phyloP scores from a whole-genome alignment of 1,140 invertebrate genomes.

The Halotydeus destructor region DNA sequence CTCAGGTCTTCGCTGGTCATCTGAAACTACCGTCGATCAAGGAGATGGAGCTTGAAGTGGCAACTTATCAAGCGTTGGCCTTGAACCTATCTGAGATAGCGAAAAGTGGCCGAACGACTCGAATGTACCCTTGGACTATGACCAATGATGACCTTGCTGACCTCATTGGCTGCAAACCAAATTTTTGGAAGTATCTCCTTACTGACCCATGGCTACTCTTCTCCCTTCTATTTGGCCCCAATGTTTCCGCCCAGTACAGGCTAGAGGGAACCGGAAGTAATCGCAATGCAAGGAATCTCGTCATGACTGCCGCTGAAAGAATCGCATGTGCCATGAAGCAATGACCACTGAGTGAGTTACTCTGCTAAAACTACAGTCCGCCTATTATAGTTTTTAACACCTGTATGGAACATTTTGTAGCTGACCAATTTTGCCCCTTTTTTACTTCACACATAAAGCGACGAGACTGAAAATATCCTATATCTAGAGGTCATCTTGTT shows the following conservation, averaged over 20 bases:
- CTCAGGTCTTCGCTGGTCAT: slow-evolving; percentile 14
- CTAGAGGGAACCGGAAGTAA: slow-evolving; percentile 23
- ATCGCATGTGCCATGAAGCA: no score
- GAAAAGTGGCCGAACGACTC: slow-evolving; percentile 24
- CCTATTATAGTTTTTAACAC: no score
- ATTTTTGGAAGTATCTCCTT: slow-evolving; percentile 21
- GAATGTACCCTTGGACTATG: slow-evolving; percentile 24
- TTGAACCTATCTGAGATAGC: slow-evolving; percentile 17
- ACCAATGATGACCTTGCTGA: slow-evolving; percentile 22
- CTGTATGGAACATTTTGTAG: no score
- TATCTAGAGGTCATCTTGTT: no score
- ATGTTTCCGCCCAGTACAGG: slow-evolving; percentile 25
- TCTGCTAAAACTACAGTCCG: no score
- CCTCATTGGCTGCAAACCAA: slow-evolving; percentile 21
- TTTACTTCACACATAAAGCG: no score
- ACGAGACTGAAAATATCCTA: no score
- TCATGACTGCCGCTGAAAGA: no score
- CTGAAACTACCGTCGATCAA: slow-evolving; percentile 13
- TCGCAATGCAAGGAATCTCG: no score
- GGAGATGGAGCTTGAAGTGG: slow-evolving; percentile 13
- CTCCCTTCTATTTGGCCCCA: slow-evolving; percentile 22
- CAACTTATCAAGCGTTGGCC: slow-evolving; percentile 15
- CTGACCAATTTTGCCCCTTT: no score
- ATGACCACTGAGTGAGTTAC: no score
- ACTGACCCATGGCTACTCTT: slow-evolving; percentile 22